Conservation (phyloP, 1,140 invertebrate species). For the Diploscapter pachys region DNA sequence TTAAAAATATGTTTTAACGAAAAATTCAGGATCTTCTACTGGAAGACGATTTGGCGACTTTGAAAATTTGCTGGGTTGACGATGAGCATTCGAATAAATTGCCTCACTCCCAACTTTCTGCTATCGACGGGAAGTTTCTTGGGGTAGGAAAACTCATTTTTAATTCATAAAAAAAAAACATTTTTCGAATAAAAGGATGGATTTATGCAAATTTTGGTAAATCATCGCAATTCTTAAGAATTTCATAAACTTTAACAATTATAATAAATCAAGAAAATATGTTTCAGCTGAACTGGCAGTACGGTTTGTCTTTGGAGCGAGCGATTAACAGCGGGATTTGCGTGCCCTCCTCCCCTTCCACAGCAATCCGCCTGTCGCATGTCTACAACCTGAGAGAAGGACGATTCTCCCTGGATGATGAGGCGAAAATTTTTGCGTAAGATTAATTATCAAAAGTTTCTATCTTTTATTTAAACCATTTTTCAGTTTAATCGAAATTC, state of each 20-base stretch:
- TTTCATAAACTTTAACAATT: too few species aligned
- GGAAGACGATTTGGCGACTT: too few species aligned
- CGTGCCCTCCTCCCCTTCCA: slow-evolving; percentile 4
- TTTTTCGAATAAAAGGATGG: too few species aligned
- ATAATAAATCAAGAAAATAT: too few species aligned
- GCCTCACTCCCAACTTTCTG: too few species aligned
- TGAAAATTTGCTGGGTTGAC: not conserved
- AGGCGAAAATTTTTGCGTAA: slow-evolving; percentile 25
- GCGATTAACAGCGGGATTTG: slow-evolving; percentile 11
- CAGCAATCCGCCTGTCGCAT: slow-evolving; percentile 25
- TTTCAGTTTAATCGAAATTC: slow-evolving; percentile 24
- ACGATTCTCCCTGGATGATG: slow-evolving; percentile 16
- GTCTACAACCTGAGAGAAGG: slow-evolving; percentile 24
- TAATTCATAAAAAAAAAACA: too few species aligned
- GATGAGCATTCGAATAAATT: not conserved
- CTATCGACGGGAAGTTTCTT: too few species aligned
- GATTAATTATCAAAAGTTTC: not conserved
- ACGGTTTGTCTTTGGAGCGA: slow-evolving; percentile 23
- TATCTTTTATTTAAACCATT: not conserved
- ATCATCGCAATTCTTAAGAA: too few species aligned
- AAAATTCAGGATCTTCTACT: too few species aligned
- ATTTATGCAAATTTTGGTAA: too few species aligned
- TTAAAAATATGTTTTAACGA: too few species aligned
- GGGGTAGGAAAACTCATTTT: too few species aligned
- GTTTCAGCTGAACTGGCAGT: slow-evolving; percentile 28